Evolutionary conservation across 2,888 invertebrate species (phyloP), one percentile per base, ranked within the genome.

Genomic region (Empis livida): DNA sequence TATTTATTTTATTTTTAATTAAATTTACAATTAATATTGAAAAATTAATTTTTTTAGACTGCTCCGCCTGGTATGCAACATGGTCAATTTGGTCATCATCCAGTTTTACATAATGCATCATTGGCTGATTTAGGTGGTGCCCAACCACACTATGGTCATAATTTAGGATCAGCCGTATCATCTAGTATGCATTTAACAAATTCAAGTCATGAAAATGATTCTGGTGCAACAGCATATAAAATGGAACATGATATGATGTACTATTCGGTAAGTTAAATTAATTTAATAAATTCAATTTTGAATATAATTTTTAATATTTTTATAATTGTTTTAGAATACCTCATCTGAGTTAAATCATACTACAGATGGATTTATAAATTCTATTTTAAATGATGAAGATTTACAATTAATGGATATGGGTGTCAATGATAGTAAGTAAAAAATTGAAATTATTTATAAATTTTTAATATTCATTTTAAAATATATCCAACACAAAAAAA

Each of bases 381-480:
- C 89, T 2, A 84, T 91, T 52, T 74, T 92, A 45, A 88, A 88
- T 61, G 91, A 91, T 56, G 91, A 91, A 60, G 90, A 90, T 61
- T 72, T 91, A 32, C 90, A 90, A 62, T 75, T 91, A 44, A 89
- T 92, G 89, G 90, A 91, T 59, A 89, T 91, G 86, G 86, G 87
- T 39, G 83, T 87, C 77, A 85, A 83, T 59, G 89, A 89, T 71
- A 85, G 89, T 88, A 69, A 71, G 80, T 73, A 58, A 39, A 13
- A 31, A 31, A 16, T 30, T 6, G 30, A 42, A 16, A 39, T 27
- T 35, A 27, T 30, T 5, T 42, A 16, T 11, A 42, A 14, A 14
- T 30, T 30, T 10, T 11, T 30, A 42, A 31, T 41, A 9, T 41
- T 5, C 15, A 15, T 20, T 16, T 8, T 17, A 20, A 23, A 27